A percentile compares a stretch with the other conserved stretches of the same genome.
phyloP scores from a whole-genome alignment of 2,113 vertebrate species.

The Lepus timidus region DNA sequence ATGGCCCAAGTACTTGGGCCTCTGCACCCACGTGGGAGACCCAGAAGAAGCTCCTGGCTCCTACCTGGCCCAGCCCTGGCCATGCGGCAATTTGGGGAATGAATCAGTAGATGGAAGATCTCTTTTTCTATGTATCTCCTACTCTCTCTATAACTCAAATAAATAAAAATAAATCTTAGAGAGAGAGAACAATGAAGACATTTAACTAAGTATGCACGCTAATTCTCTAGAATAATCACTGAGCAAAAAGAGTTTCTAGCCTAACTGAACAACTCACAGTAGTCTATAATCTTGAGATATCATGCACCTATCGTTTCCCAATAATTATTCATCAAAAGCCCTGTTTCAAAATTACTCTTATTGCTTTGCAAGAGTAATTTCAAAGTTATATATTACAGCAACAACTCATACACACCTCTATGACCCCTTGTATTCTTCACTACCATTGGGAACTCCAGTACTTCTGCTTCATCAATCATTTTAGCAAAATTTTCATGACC shows the following conservation, averaged over 20 bases:
- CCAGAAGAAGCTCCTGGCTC: too few species aligned
- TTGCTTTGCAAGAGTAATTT: conserved; percentile 45
- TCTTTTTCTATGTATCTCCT: too few species aligned
- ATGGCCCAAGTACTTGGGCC: too few species aligned
- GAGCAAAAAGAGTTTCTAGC: not conserved
- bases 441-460: conserved; percentile 92
- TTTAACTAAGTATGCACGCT: not conserved
- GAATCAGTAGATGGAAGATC: too few species aligned
- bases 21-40: too few species aligned
- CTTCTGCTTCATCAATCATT: conserved; percentile 93
- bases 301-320: not conserved
- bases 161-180: too few species aligned
- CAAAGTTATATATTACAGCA: not conserved
- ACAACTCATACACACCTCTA: conserved; percentile 87
- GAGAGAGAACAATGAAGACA: not conserved
- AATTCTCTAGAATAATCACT: conserved; percentile 27
- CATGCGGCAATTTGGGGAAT: too few species aligned
- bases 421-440: conserved; percentile 92
- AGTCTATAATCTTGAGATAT: not conserved
- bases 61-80: too few species aligned
- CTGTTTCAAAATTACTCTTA: not conserved
- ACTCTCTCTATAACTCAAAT: too few species aligned
- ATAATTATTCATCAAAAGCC: conserved; percentile 9
- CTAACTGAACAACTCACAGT: not conserved
- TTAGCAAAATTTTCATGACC: conserved; percentile 93